Percentiles rank a stretch among this genome's conserved stretches.
Conservation (phyloP, 2,888 invertebrate genomes). For the Cryptus viduatorius region DNA sequence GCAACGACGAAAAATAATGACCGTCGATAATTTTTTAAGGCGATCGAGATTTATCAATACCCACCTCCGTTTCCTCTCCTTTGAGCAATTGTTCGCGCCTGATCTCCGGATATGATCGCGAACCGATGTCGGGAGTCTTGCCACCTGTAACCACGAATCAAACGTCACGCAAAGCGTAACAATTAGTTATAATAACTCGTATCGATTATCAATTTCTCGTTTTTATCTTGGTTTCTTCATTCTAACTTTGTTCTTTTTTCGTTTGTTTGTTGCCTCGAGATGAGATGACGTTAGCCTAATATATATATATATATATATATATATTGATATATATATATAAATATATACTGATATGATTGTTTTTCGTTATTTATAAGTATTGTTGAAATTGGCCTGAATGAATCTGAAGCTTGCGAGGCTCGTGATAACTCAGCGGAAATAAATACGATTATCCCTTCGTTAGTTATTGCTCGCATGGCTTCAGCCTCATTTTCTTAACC, state of each 20-base stretch:
- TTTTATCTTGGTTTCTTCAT: slow-evolving; percentile 20
- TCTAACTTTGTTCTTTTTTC: slow-evolving; percentile 4
- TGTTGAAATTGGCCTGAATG: slow-evolving; percentile 47
- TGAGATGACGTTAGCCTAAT: slow-evolving; percentile 3
- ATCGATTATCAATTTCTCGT: slow-evolving; percentile 49
- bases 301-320: background rate
- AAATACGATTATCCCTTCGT: slow-evolving; percentile 23
- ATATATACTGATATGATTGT: too few species aligned
- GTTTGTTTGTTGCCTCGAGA: slow-evolving; percentile 46
- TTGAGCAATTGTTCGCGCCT: slow-evolving; percentile 98
- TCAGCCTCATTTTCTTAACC: slow-evolving; percentile 53
- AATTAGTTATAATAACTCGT: slow-evolving; percentile 77
- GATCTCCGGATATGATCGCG: slow-evolving; percentile 97
- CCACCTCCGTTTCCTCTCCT: slow-evolving; percentile 96
- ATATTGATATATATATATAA: too few species aligned
- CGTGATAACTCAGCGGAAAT: background rate
- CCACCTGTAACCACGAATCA: slow-evolving; percentile 92
- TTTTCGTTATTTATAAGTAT: slow-evolving; percentile 44
- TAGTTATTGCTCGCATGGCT: slow-evolving; percentile 40
- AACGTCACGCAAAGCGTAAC: slow-evolving; percentile 84
- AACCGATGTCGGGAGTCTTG: slow-evolving; percentile 98
- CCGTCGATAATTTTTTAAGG: background rate
- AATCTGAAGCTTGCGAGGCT: slow-evolving; percentile 50
- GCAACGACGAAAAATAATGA: background rate
- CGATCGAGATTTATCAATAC: slow-evolving; percentile 70